Evolutionary conservation across 2,888 invertebrate species (phyloP).

Genomic region (Pocota personata): DNA sequence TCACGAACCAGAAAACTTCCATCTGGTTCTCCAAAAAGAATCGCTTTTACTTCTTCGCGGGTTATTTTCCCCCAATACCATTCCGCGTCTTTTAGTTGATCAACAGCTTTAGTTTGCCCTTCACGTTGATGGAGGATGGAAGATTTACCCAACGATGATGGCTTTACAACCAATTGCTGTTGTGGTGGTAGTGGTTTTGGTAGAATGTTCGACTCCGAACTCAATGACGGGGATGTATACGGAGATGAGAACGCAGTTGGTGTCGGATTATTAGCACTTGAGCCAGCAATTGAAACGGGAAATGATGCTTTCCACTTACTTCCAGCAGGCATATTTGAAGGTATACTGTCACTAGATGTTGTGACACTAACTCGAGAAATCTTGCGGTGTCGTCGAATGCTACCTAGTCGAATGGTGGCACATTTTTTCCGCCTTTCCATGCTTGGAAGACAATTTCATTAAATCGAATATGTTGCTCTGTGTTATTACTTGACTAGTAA

Average conservation of each 20-base stretch:
- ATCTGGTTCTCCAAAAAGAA: conserved; percentile 94
- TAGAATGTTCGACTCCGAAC: background rate
- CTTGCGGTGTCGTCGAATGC: conserved; percentile 86
- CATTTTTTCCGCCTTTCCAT: conserved; percentile 87
- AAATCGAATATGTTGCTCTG: conserved; percentile 88
- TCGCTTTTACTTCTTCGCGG: conserved; percentile 96
- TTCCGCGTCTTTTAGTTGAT: conserved; percentile 83
- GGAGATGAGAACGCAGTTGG: conserved; percentile 7
- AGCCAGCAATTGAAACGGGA: conserved; percentile 28
- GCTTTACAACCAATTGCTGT: conserved; percentile 6
- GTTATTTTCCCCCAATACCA: conserved; percentile 99
- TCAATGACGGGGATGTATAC: conserved; percentile 35
- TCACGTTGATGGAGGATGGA: conserved; percentile 19
- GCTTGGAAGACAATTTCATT: conserved; percentile 87
- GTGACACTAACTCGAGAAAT: conserved; percentile 81
- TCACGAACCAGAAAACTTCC: conserved; percentile 98
- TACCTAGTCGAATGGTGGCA: conserved; percentile 87
- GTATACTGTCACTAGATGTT: background rate
- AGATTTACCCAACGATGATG: conserved; percentile 33
- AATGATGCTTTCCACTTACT: conserved; percentile 47
- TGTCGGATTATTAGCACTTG: background rate
- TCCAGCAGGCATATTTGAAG: background rate
- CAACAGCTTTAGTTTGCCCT: conserved; percentile 40
- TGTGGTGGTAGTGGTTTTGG: background rate
- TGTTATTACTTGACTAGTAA: conserved; percentile 88